These are phyloP conservation scores for Electrona antarctica DNA, from an alignment of 2,113 vertebrate genomes.

Conservation along the genomic window DNA sequence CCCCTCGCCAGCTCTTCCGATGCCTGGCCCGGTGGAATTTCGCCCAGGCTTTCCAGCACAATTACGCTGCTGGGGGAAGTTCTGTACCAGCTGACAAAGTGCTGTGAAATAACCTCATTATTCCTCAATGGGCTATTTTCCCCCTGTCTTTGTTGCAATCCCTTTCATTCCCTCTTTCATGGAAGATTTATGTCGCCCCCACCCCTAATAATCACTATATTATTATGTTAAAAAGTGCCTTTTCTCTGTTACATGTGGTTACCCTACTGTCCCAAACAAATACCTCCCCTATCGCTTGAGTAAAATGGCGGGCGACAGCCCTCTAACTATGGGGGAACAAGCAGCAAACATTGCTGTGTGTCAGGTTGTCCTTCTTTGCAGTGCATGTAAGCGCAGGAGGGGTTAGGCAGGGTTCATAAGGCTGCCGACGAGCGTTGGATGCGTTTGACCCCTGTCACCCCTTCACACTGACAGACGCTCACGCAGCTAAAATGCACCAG, in stretches of 20 bases:
- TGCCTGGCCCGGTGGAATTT: conserved; percentile 56
- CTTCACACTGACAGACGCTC: conserved; percentile 19
- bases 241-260: neutral
- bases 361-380: conserved; percentile 1
- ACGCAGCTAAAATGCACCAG: conserved; percentile 8
- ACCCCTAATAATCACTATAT: conserved; percentile 34
- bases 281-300: conserved; percentile 1
- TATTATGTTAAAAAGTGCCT: neutral
- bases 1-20: conserved; percentile 37
- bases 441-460: conserved; percentile 39
- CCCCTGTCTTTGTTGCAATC: conserved; percentile 28
- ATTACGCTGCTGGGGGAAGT: conserved; percentile 54
- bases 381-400: neutral
- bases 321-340: neutral
- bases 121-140: conserved; percentile 34
- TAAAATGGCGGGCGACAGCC: conserved; percentile 21
- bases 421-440: conserved; percentile 34
- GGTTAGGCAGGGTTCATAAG: conserved; percentile 30
- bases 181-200: neutral
- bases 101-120: conserved; percentile 56
- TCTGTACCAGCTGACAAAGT: conserved; percentile 35
- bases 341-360: neutral
- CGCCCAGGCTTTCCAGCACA: conserved; percentile 44
- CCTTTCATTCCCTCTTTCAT: conserved; percentile 3
- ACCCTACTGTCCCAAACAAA: conserved; percentile 11